Evolutionary conservation across 2,888 invertebrate genomes (phyloP), one percentile per base, ranked within the genome.

Genomic region (Meteorus colon): DNA sequence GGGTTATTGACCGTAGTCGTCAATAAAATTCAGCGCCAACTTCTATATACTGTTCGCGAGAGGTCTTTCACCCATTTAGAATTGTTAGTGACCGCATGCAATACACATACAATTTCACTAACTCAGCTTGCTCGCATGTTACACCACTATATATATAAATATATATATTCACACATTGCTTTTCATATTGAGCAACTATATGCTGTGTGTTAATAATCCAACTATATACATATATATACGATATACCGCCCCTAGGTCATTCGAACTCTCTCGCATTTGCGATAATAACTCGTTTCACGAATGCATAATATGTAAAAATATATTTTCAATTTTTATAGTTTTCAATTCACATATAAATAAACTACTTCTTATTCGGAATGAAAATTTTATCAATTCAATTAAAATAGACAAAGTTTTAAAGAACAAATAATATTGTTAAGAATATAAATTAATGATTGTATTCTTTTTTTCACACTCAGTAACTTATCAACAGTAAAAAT

Each of bases 61-160:
- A 73, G 73, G 66, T 74, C 67, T 59, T 74, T 68, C 41, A 74
- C 67, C 74, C 45, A 41, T 67, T 74, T 67, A 41, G 60, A 74
- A 34, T 41, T 24, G 59, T 67, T 74, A 37, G 48, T 27, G 51
- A 68, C 51, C 31, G n/a, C 27, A 34, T 68, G 68, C 68, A 69
- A 37, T 69, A 51, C 29, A 69, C 55, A 55, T 34, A 59, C 34
- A 19, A 29, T 29, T 19, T 68, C 8, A 51, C 24, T 14, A 3
- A 29, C 45, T 67, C 67, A 41, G n/a, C 48, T n/a, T 48, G n/a
- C 48, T 48, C 6, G n/a, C 48, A 48, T 48, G 48, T n/a, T 48
- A 31, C 62, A 16, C 31, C 16, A 4, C 12, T 60, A 24, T 60
- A 55, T 60, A 60, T 2, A 60, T 29, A 1, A 14, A 62, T 31